Evolutionary conservation across 2,888 invertebrate genomes (phyloP).

Genomic region (Hermodice carunculata): DNA sequence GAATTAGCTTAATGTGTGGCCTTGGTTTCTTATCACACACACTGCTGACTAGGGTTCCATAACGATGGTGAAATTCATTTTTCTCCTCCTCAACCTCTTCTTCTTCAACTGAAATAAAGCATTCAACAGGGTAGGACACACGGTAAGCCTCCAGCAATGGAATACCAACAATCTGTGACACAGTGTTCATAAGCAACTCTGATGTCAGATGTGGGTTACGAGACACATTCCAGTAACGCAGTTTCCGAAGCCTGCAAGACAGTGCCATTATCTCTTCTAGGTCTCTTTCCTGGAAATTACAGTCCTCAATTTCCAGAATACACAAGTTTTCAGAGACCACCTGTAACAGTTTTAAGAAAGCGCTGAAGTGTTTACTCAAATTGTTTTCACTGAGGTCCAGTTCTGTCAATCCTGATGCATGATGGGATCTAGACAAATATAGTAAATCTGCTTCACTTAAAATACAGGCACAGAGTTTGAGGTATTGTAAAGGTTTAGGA

Average conservation of each 20-base stretch:
- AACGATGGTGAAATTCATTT: too few relatives aligned
- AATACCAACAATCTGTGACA: conserved; percentile 25
- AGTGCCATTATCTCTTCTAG: conserved; percentile 34
- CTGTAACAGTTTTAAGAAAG: conserved; percentile 31
- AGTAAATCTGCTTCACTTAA: conserved; percentile 52
- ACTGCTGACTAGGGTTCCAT: too few relatives aligned
- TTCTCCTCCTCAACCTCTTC: too few relatives aligned
- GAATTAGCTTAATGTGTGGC: too few relatives aligned
- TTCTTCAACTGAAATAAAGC: too few relatives aligned
- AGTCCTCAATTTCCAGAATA: conserved; percentile 59
- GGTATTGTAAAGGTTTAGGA: conserved; percentile 49
- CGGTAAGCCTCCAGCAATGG: conserved; percentile 35
- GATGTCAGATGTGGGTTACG: conserved; percentile 42
- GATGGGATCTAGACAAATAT: conserved; percentile 54
- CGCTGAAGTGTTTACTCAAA: conserved; percentile 30
- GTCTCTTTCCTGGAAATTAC: conserved; percentile 43
- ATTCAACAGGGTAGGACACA: conserved; percentile 25
- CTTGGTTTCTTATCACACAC: too few relatives aligned
- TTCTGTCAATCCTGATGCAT: conserved; percentile 48
- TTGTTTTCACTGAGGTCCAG: conserved; percentile 62
- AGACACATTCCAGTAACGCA: conserved; percentile 55
- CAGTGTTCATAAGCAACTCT: conserved; percentile 31
- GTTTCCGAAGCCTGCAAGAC: conserved; percentile 35
- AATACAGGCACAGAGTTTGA: conserved; percentile 58
- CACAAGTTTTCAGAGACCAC: conserved; percentile 37